Evolutionary conservation across 2,797 vertebrate species (phyloP), one percentile per base, ranked within the genome.

Genomic region (Poecilia wingei): DNA sequence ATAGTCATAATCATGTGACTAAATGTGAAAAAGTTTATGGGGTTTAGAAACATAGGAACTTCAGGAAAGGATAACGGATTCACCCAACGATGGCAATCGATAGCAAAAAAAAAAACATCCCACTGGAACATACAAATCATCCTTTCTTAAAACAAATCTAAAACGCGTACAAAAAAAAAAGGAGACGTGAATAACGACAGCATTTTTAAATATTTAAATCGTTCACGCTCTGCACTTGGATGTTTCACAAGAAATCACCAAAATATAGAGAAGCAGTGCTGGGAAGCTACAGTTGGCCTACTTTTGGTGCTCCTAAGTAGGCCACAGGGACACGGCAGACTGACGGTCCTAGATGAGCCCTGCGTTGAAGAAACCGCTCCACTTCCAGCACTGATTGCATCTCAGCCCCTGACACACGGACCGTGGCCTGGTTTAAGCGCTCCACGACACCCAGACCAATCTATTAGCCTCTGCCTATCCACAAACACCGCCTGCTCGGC

Each of bases 281-380:
- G 80, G 79, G 80, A 91, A 87, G 84, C 86, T 83, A 75, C 86
- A 85, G 77, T 76, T 91, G 93, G 86, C 93, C 94, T 93, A 93
- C 87, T 93, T 95, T 92, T 84, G 85, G 86, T 77, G 79, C 83
- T 82, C 84, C 66, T 83, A 94, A 93, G 92, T 94, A 94, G 94
- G 93, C 89, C 93, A 94, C 59, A 75, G 89, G 90, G 81, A 87
- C 72, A 59, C 12, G 57, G 75, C 77, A 76, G 88, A 87, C 89
- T 91, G 89, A 87, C 64, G 76, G 79, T 79, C 88, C 73, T 84
- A 88, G 90, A 94, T 91, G 86, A 86, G 90, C 85, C 87, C 74
- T 33, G 80, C 47, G 85, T 86, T 45, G 79, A 74, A 88, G 88
- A 91, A 88, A 89, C 75, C 46, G 74, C 87, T 91, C 82, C 76